Evolutionary conservation across 1,140 invertebrate genomes (phyloP).

Genomic region (Drosophila teissieri): DNA sequence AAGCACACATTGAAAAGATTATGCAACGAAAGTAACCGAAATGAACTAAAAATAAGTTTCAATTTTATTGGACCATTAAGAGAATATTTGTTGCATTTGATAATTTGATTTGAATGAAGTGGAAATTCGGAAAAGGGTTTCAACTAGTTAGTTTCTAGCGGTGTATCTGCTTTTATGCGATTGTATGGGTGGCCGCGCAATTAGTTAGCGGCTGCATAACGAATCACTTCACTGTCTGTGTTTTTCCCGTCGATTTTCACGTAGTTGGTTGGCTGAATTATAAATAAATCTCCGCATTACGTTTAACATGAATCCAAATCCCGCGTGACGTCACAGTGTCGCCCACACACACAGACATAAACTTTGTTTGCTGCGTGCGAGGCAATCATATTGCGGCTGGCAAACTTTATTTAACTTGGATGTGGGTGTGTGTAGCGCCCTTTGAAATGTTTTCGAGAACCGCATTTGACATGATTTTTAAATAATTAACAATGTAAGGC

Average conservation of each 20-base stretch:
- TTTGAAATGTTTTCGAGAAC: slow-evolving; percentile 19
- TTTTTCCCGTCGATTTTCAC: slow-evolving; percentile 36
- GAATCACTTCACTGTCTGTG: slow-evolving; percentile 35
- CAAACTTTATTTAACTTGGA: slow-evolving; percentile 31
- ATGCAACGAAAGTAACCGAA: background rate
- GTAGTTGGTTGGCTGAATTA: slow-evolving; percentile 55
- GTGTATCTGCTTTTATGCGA: slow-evolving; percentile 20
- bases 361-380: slow-evolving; percentile 34
- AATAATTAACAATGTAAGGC: slow-evolving; percentile 19
- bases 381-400: slow-evolving; percentile 36
- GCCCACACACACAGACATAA: slow-evolving; percentile 30
- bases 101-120: too few species aligned
- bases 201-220: slow-evolving; percentile 66
- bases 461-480: slow-evolving; percentile 27
- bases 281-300: slow-evolving; percentile 74
- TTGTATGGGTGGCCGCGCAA: slow-evolving; percentile 59
- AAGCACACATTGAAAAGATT: background rate
- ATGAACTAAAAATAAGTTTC: background rate
- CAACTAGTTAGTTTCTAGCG: background rate
- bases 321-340: slow-evolving; percentile 58
- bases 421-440: background rate
- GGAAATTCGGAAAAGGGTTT: too few species aligned
- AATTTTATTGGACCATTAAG: accelerated
- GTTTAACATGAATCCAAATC: slow-evolving; percentile 63
- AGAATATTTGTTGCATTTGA: too few species aligned